These are phyloP conservation scores for Otolemur crassicaudatus DNA, from an alignment of 2,797 vertebrate genomes.

Conservation along the genomic window DNA sequence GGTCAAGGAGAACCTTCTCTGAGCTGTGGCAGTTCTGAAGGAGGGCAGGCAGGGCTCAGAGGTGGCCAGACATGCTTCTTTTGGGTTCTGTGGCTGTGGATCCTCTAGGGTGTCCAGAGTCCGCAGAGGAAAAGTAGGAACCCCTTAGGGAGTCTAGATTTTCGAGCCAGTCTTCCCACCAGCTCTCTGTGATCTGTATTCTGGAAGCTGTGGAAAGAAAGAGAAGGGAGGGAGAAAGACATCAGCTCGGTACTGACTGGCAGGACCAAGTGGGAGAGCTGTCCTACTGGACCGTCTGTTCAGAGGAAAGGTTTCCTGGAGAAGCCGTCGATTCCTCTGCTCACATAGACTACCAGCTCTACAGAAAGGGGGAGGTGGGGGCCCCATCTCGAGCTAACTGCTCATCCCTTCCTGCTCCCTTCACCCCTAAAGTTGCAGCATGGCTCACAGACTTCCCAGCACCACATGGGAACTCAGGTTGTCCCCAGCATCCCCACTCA, in stretches of 20 bases:
- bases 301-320: neutral
- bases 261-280: fast-evolving
- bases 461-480: neutral
- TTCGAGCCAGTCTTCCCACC: slow-evolving; percentile 59
- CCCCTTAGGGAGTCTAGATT: slow-evolving; percentile 65
- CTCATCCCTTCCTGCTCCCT: neutral
- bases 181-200: slow-evolving; percentile 49
- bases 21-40: slow-evolving; percentile 41
- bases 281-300: fast-evolving
- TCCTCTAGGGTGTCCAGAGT: slow-evolving; percentile 26
- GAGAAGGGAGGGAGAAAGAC: neutral
- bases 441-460: neutral
- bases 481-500: neutral
- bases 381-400: neutral
- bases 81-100: neutral
- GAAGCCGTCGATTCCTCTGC: neutral
- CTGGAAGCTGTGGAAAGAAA: slow-evolving; percentile 71
- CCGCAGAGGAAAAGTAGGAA: slow-evolving; percentile 47
- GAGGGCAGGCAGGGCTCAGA: neutral
- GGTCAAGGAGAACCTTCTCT: neutral
- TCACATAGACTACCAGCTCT: neutral
- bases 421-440: neutral
- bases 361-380: neutral
- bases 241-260: neutral
- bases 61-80: neutral